Conservation (phyloP, 37 sponge, comb jelly and placozoan species). For the Cladorhizidae sp. region DNA sequence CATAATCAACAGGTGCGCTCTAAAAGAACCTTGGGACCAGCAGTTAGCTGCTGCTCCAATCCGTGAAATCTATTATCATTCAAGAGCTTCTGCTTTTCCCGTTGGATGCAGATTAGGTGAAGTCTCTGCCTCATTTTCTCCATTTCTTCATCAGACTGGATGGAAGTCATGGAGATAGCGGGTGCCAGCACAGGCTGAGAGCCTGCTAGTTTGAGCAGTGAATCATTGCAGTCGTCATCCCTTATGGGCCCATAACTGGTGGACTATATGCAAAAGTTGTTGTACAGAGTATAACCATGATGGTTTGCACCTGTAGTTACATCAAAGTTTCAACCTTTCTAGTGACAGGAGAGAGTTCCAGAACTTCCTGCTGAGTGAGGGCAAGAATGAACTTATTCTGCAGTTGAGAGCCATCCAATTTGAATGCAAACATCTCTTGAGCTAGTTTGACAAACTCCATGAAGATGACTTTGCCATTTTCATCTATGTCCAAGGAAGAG, state of each 20-base stretch:
- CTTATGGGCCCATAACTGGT: slow-evolving; percentile 32
- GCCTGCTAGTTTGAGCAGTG: slow-evolving; percentile 8
- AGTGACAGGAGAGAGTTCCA: slow-evolving; percentile 47
- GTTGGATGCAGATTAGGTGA: slow-evolving; percentile 18
- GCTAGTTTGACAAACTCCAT: slow-evolving; percentile 60
- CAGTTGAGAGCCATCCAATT: slow-evolving; percentile 43
- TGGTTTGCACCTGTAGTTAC: neutral
- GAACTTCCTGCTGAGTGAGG: slow-evolving; percentile 53
- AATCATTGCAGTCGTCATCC: slow-evolving; percentile 2
- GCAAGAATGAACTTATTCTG: slow-evolving; percentile 51
- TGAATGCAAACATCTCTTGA: slow-evolving; percentile 73
- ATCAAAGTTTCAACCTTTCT: slow-evolving; percentile 33
- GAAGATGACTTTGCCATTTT: slow-evolving; percentile 62
- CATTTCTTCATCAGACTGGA: slow-evolving; percentile 13
- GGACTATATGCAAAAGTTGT: slow-evolving; percentile 4
- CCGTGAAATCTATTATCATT: neutral
- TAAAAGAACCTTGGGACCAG: neutral
- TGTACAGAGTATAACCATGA: neutral
- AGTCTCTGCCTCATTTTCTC: slow-evolving; percentile 54
- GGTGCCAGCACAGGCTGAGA: slow-evolving; percentile 22
- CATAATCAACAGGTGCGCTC: neutral
- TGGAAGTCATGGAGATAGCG: neutral
- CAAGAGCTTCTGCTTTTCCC: slow-evolving; percentile 11
- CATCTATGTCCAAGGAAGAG: slow-evolving; percentile 49
- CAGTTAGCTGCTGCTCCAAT: neutral